Percentiles rank a stretch among this genome's conserved stretches.
Conservation (phyloP, 92 coral and sea anemone genomes). For the Diadumene lineata region DNA sequence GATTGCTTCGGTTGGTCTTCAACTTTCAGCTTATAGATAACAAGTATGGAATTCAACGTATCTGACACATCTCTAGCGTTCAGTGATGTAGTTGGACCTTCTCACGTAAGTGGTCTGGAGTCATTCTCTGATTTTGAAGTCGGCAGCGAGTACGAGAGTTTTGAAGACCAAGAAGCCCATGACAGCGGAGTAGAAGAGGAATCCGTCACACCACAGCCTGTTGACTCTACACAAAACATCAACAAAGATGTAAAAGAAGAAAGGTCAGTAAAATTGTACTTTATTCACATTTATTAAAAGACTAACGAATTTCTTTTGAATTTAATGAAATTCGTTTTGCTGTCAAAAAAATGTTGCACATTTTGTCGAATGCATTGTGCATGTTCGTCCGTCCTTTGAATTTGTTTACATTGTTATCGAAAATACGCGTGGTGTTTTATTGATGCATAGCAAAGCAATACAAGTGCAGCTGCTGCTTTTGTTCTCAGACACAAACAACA, state of each 20-base stretch:
- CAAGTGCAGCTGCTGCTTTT: constrained; percentile 19
- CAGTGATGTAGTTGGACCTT: constrained; percentile 90
- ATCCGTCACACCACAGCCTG: constrained; percentile 18
- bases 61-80: constrained; percentile 88
- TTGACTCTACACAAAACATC: constrained; percentile 19
- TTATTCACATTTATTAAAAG: not conserved
- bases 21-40: not conserved
- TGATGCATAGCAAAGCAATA: constrained; percentile 21
- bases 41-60: constrained; percentile 69
- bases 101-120: constrained; percentile 93
- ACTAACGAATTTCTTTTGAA: constrained; percentile 22
- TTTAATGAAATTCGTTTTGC: not conserved
- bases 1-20: not conserved
- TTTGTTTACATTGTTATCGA: constrained; percentile 20
- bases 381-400: constrained; percentile 15
- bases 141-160: constrained; percentile 63
- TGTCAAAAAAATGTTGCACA: not conserved
- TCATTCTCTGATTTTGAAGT: constrained; percentile 94
- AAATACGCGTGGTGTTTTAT: constrained; percentile 26
- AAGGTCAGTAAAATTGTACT: constrained; percentile 10
- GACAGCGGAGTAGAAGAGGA: constrained; percentile 39
- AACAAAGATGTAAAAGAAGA: constrained; percentile 24
- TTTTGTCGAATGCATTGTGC: constrained; percentile 10
- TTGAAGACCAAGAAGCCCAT: constrained; percentile 48
- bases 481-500: constrained; percentile 7